A percentile compares a stretch with the other conserved stretches of the same genome.
phyloP scores from a whole-genome alignment of 2,797 vertebrate species.

The Salmo trutta region DNA sequence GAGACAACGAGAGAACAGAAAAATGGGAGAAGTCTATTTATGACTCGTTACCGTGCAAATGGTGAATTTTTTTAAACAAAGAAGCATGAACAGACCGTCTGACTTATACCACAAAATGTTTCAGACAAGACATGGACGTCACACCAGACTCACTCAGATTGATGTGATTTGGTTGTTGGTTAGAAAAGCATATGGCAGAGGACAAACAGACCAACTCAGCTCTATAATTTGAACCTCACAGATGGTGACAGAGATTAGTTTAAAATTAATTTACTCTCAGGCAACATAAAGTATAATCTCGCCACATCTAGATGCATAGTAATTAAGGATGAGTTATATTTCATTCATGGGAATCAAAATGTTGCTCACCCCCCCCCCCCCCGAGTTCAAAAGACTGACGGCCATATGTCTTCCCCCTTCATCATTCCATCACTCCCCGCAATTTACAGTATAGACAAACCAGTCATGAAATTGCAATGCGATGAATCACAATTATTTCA shows the following conservation, averaged over 20 bases:
- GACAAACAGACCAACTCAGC: constrained; percentile 23
- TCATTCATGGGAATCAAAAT: not conserved
- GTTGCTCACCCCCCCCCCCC: not conserved
- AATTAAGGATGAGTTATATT: constrained; percentile 12
- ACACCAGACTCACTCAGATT: constrained; percentile 27
- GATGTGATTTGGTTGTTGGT: constrained; percentile 26
- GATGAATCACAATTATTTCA: not conserved
- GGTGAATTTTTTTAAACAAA: constrained; percentile 12
- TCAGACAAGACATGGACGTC: constrained; percentile 14
- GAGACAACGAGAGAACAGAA: not conserved
- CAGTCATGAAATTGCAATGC: not conserved
- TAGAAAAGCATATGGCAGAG: constrained; percentile 29
- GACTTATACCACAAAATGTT: constrained; percentile 18
- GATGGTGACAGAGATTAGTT: constrained; percentile 18
- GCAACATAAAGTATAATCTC: constrained; percentile 14
- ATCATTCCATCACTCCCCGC: not conserved
- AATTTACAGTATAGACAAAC: not conserved
- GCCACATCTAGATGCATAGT: constrained; percentile 12
- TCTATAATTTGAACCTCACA: constrained; percentile 18
- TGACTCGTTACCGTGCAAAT: constrained; percentile 7
- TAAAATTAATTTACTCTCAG: constrained; percentile 6
- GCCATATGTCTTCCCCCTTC: too few relatives aligned
- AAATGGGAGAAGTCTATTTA: not conserved
- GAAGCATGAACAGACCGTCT: constrained; percentile 22
- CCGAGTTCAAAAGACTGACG: constrained; percentile 2